phyloP scores from a whole-genome alignment of 2,888 invertebrate genomes.

The Bellardia pandia region DNA sequence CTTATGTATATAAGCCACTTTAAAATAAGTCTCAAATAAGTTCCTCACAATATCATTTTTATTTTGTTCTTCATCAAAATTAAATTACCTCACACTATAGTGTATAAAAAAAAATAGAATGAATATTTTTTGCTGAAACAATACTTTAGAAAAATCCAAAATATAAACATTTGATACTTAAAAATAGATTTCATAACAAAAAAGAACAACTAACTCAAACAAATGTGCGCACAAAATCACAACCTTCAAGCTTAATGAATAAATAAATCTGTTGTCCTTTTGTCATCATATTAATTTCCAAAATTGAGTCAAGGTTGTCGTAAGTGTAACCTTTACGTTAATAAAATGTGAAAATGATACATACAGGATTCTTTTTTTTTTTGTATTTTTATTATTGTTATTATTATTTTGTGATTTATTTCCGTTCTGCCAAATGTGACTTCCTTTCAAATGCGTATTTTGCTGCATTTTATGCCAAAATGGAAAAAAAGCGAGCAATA shows the following conservation, averaged over 20 bases:
- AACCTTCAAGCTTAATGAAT: constrained; percentile 38
- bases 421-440: constrained; percentile 74
- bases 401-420: constrained; percentile 74
- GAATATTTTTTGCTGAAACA: neutral
- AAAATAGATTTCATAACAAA: constrained; percentile 7
- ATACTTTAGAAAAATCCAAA: neutral
- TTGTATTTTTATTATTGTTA: constrained; percentile 55
- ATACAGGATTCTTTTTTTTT: constrained; percentile 37
- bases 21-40: no score
- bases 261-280: constrained; percentile 13
- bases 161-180: neutral
- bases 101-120: neutral
- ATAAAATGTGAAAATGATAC: constrained; percentile 36
- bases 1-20: no score
- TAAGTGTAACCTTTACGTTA: constrained; percentile 54
- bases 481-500: constrained; percentile 23
- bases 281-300: constrained; percentile 36
- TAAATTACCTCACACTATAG: neutral
- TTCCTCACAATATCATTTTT: no score
- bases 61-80: neutral
- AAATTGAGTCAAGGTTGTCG: constrained; percentile 64
- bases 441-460: constrained; percentile 69
- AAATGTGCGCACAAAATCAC: neutral
- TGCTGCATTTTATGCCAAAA: constrained; percentile 44
- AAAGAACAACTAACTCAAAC: neutral